Evolutionary conservation across 1,140 invertebrate species (phyloP), one percentile per base, ranked within the genome.

Genomic region (Drosophila repleta): DNA sequence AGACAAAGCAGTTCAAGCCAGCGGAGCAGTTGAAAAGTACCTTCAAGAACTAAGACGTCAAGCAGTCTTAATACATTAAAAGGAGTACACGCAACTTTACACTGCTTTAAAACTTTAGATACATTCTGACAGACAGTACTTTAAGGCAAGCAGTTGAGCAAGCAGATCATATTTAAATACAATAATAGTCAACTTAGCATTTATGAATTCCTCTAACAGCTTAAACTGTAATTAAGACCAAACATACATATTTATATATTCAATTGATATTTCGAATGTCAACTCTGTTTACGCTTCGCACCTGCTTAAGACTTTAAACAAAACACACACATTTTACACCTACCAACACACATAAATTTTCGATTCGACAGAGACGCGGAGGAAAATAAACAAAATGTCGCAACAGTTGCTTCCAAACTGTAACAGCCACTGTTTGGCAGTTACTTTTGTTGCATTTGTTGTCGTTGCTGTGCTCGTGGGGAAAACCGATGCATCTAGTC

Each of bases 371-470:
- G 62, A 11, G 10, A 3, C 6, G n/a, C 51, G 6, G 32, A 32
- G n/a, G 2, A 46, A 13, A 39, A 13, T 11, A 15, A 39, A 43
- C 73, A 51, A 55, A n/a, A 85, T 85, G 82, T 56, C 61, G 49
- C 51, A 63, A 63, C 70, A 74, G 37, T 85, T 26, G 39, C 46
- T 35, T 41, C 10, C 55, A 72, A 85, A 87, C 74, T 85, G 74
- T 75, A 58, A 29, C 63, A 21, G 20, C 21, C 6, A 39, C 7
- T 26, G 51, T 17, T n/a, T 64, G 6, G n/a, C 37, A 13, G 41
- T 15, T 15, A 43, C 35, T 24, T 45, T 45, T 2, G 4, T 49
- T 15, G 24, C 26, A 4, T 8, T 62, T 29, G n/a, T 51, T 7
- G 43, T 35, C 41, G 15, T 18, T 76, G 37, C 15, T 45, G 6